Evolutionary conservation across 2,888 invertebrate species (phyloP).

Genomic region (Rhamphomyia laevipes): DNA sequence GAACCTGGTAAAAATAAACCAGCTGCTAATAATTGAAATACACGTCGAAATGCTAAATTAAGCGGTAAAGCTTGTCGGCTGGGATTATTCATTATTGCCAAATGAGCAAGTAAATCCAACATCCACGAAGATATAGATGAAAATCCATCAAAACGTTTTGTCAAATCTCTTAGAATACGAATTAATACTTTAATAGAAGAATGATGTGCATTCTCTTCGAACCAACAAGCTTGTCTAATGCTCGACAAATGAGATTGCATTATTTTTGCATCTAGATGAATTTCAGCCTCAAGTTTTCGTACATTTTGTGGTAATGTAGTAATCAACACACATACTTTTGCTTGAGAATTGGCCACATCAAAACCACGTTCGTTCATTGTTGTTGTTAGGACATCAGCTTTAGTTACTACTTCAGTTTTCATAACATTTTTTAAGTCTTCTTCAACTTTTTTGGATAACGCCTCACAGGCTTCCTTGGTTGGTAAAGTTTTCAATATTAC

Average conservation of each 20-base stretch:
- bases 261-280: constrained; percentile 58
- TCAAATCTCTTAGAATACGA: constrained; percentile 83
- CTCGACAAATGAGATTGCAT: constrained; percentile 86
- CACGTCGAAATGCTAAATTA: constrained; percentile 80
- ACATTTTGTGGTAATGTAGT: constrained; percentile 91
- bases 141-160: constrained; percentile 79
- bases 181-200: constrained; percentile 93
- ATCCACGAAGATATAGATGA: constrained; percentile 92
- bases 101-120: constrained; percentile 89
- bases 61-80: constrained; percentile 84
- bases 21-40: constrained; percentile 82
- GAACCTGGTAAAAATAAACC: constrained; percentile 93
- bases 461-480: constrained; percentile 89
- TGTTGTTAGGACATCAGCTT: constrained; percentile 40
- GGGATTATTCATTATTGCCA: constrained; percentile 93
- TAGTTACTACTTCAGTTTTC: constrained; percentile 49
- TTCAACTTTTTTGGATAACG: constrained; percentile 74
- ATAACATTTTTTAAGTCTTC: constrained; percentile 72
- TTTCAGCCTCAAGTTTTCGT: constrained; percentile 83
- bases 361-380: constrained; percentile 65
- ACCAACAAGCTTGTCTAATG: constrained; percentile 94
- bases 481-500: constrained; percentile 94
- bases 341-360: constrained; percentile 73
- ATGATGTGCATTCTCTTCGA: constrained; percentile 95
- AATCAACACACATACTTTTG: constrained; percentile 80